A percentile compares a stretch with the other conserved stretches of the same genome.
These are phyloP conservation scores for Periophthalmus magnuspinnatus DNA, from an alignment of 2,797 vertebrate species.

Conservation along the genomic window DNA sequence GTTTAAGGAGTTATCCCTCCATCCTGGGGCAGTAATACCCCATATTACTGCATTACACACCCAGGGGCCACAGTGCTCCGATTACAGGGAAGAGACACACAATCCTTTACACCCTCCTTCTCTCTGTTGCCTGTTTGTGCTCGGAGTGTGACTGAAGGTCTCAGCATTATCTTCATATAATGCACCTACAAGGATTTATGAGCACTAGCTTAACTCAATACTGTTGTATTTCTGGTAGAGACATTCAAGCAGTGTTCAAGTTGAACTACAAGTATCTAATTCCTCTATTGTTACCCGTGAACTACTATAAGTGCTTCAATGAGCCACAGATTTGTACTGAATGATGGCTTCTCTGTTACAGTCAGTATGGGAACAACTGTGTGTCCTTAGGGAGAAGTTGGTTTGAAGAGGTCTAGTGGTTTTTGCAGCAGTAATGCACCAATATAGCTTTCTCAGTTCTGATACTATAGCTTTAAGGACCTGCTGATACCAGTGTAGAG, in stretches of 20 bases:
- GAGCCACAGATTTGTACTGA: neutral
- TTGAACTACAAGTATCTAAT: conserved; percentile 11
- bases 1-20: conserved; percentile 62
- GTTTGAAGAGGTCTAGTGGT: neutral
- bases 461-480: neutral
- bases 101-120: conserved; percentile 55
- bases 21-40: conserved; percentile 74
- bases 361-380: neutral
- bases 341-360: conserved; percentile 3
- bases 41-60: conserved; percentile 80
- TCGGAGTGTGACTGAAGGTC: conserved; percentile 11
- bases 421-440: neutral
- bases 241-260: neutral
- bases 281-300: conserved; percentile 10
- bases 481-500: no score
- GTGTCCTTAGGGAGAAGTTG: neutral
- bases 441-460: no score
- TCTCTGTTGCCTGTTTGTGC: conserved; percentile 29
- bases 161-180: conserved; percentile 19
- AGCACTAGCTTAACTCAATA: conserved; percentile 9
- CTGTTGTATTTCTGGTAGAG: conserved; percentile 17
- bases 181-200: conserved; percentile 6
- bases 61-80: conserved; percentile 57
- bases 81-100: conserved; percentile 68
- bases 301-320: conserved; percentile 8